Evolutionary conservation across 2,113 vertebrate genomes (phyloP).

Genomic region (Garra rufa): DNA sequence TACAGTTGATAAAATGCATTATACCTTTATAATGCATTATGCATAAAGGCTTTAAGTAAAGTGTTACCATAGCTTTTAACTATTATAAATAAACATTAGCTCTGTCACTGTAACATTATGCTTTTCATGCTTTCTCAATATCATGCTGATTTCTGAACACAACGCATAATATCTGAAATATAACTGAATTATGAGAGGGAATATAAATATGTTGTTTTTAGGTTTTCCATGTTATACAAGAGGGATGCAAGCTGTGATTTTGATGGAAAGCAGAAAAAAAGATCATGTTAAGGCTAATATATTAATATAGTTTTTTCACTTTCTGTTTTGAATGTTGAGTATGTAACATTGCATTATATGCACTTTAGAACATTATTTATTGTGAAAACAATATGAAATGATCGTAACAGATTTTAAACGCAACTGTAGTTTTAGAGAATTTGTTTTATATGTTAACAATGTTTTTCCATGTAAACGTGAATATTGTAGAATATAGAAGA

Average conservation of each 20-base stretch:
- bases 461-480: slow-evolving; percentile 46
- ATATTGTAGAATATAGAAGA: slow-evolving; percentile 56
- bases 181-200: neutral
- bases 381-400: slow-evolving; percentile 40
- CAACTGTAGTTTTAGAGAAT: slow-evolving; percentile 30
- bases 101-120: neutral
- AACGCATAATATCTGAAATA: too few species aligned
- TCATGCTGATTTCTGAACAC: neutral
- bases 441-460: slow-evolving; percentile 41
- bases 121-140: neutral
- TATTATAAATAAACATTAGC: neutral
- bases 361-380: slow-evolving; percentile 72
- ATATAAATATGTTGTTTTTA: neutral
- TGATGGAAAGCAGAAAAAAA: neutral
- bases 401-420: slow-evolving; percentile 33
- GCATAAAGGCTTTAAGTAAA: neutral
- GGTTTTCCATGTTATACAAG: neutral
- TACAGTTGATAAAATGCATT: neutral
- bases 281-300: neutral
- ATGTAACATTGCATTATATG: slow-evolving; percentile 61
- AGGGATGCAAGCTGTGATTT: slow-evolving; percentile 4
- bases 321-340: slow-evolving; percentile 41
- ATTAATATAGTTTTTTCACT: neutral
- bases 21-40: neutral
- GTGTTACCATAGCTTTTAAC: neutral